Evolutionary conservation across 2,797 vertebrate genomes (phyloP).

Genomic region (Schizopygopsis pylzovi): DNA sequence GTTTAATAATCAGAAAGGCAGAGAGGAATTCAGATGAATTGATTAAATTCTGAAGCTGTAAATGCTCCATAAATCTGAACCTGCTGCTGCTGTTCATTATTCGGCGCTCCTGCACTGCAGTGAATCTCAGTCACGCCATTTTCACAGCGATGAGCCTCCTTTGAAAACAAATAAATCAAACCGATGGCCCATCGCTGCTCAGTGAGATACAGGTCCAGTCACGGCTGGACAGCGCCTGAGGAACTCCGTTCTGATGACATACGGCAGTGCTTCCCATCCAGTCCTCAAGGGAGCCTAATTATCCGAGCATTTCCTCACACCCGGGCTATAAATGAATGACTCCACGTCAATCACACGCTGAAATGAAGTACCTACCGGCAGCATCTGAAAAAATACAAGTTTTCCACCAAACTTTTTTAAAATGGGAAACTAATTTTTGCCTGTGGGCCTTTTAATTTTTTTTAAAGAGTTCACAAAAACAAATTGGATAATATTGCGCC

Average conservation of each 20-base stretch:
- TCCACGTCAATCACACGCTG: constrained; percentile 37
- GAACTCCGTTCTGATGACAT: constrained; percentile 55
- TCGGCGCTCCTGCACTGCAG: neutral
- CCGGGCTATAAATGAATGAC: constrained; percentile 58
- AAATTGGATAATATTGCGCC: constrained; percentile 23
- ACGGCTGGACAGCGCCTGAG: constrained; percentile 31
- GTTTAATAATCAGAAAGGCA: neutral
- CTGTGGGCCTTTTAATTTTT: constrained; percentile 13
- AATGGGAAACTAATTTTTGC: constrained; percentile 27
- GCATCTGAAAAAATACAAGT: constrained; percentile 25
- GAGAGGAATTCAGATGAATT: neutral
- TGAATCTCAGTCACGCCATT: constrained; percentile 1
- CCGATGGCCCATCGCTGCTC: constrained; percentile 49
- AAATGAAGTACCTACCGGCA: constrained; percentile 40
- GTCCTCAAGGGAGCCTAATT: constrained; percentile 56
- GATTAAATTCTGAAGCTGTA: neutral
- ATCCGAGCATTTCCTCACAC: constrained; percentile 52
- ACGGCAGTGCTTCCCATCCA: constrained; percentile 25
- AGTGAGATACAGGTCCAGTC: constrained; percentile 24
- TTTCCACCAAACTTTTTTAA: constrained; percentile 14
- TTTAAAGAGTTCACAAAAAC: constrained; percentile 21
- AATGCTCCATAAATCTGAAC: neutral
- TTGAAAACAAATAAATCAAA: constrained; percentile 59
- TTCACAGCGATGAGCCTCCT: constrained; percentile 13
- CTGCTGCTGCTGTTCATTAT: neutral